phyloP scores from a whole-genome alignment of 2,888 invertebrate species.

The Abrostola triplasia region DNA sequence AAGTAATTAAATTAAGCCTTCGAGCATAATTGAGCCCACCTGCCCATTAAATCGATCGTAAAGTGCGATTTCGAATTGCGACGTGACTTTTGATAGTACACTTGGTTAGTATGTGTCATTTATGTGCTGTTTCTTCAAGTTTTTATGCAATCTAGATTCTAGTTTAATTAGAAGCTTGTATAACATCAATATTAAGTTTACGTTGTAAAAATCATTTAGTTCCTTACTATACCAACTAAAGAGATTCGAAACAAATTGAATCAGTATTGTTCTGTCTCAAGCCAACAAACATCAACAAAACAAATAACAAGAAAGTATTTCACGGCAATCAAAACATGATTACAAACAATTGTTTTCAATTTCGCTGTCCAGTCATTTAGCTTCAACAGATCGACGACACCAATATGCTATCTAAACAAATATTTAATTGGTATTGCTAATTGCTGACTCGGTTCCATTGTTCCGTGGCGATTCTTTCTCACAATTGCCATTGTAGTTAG shows the following conservation, averaged over 20 bases:
- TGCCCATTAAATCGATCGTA: constrained; percentile 6
- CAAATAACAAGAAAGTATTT: constrained; percentile 13
- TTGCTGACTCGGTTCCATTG: constrained; percentile 82
- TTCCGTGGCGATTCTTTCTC: constrained; percentile 80
- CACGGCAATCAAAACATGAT: constrained; percentile 38
- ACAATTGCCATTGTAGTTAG: constrained; percentile 85
- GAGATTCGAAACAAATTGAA: background rate
- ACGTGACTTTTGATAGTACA: constrained; percentile 17
- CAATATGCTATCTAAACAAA: constrained; percentile 74
- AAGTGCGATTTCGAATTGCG: constrained; percentile 3
- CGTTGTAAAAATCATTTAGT: background rate
- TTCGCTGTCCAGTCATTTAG: constrained; percentile 65
- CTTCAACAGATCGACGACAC: constrained; percentile 66
- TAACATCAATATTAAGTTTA: background rate
- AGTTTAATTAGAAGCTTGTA: background rate
- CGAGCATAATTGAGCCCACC: constrained; percentile 2
- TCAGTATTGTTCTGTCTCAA: background rate
- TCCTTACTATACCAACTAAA: background rate
- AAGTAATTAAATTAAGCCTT: constrained; percentile 5
- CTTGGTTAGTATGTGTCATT: constrained; percentile 11
- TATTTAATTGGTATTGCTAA: constrained; percentile 84
- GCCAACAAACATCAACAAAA: background rate
- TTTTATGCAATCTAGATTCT: background rate
- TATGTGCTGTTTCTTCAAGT: constrained; percentile 1
- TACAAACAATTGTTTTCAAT: constrained; percentile 57